Evolutionary conservation across 2,888 invertebrate species (phyloP).

Genomic region (Pristionchus mayeri): DNA sequence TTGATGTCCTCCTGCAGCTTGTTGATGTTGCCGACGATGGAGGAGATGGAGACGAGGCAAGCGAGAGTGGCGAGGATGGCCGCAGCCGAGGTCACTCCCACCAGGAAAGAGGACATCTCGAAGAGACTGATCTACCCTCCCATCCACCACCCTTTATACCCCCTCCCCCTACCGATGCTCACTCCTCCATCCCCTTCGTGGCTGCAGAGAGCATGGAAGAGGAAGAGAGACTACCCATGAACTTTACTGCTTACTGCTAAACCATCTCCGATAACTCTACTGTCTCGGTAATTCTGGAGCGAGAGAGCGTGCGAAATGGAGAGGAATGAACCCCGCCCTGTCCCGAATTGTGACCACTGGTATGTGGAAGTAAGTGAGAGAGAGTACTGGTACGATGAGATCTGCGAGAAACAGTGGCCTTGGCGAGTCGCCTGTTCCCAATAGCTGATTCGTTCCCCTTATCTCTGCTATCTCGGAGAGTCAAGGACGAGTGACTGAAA

Average conservation of each 20-base stretch:
- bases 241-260: neutral
- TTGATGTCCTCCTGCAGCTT: conserved; percentile 60
- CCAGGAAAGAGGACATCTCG: conserved; percentile 54
- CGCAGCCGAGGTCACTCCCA: conserved; percentile 60
- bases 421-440: conserved; percentile 6
- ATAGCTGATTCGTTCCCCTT: conserved; percentile 12
- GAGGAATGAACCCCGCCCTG: neutral
- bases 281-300: neutral
- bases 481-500: conserved; percentile 21
- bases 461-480: conserved; percentile 21
- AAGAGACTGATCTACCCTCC: neutral
- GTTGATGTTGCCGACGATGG: conserved; percentile 59
- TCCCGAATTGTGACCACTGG: neutral
- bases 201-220: too few relatives aligned
- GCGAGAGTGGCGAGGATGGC: conserved; percentile 56
- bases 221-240: neutral
- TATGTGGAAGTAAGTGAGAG: neutral
- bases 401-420: neutral
- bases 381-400: neutral
- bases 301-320: neutral
- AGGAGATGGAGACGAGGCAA: conserved; percentile 57
- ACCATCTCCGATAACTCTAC: neutral
- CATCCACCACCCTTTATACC: too few relatives aligned
- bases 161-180: neutral
- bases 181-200: too few relatives aligned